Evolutionary conservation across 2,113 vertebrate species (phyloP).

Genomic region (Solea solea): DNA sequence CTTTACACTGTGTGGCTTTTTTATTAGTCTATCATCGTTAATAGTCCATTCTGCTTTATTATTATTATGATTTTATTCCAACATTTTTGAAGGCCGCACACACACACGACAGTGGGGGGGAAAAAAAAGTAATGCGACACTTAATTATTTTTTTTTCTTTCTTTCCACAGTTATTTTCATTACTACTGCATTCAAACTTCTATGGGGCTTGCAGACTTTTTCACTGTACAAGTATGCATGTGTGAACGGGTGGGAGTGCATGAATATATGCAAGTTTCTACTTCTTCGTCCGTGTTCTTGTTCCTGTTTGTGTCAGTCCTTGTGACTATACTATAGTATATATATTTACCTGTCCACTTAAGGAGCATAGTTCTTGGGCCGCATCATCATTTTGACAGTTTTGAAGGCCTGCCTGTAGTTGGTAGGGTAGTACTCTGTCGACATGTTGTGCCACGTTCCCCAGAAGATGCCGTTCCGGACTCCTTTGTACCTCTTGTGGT

Average conservation of each 20-base stretch:
- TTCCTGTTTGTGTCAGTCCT: slow-evolving; percentile 9
- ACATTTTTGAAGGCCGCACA: slow-evolving; percentile 55
- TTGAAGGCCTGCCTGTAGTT: slow-evolving; percentile 90
- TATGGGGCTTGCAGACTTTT: slow-evolving; percentile 24
- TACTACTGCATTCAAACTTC: slow-evolving; percentile 56
- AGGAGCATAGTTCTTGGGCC: slow-evolving; percentile 88
- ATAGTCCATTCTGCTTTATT: slow-evolving; percentile 67
- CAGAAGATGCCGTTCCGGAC: slow-evolving; percentile 96
- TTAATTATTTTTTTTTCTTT: slow-evolving; percentile 3
- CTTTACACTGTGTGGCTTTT: slow-evolving; percentile 52
- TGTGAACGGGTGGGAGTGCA: slow-evolving; percentile 18
- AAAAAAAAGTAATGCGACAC: slow-evolving; percentile 42
- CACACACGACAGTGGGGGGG: slow-evolving; percentile 31
- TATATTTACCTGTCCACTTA: slow-evolving; percentile 66
- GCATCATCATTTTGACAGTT: slow-evolving; percentile 94
- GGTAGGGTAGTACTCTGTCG: slow-evolving; percentile 79
- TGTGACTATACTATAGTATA: not conserved
- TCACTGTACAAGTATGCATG: slow-evolving; percentile 30
- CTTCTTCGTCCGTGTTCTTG: slow-evolving; percentile 37
- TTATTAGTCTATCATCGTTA: slow-evolving; percentile 52
- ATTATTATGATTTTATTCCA: slow-evolving; percentile 52
- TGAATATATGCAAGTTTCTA: slow-evolving; percentile 31
- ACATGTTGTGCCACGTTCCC: slow-evolving; percentile 92
- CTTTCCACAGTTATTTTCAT: slow-evolving; percentile 33
- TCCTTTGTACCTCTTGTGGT: slow-evolving; percentile 92